phyloP scores from a whole-genome alignment of 2,797 vertebrate species.

The Saxicola maurus region DNA sequence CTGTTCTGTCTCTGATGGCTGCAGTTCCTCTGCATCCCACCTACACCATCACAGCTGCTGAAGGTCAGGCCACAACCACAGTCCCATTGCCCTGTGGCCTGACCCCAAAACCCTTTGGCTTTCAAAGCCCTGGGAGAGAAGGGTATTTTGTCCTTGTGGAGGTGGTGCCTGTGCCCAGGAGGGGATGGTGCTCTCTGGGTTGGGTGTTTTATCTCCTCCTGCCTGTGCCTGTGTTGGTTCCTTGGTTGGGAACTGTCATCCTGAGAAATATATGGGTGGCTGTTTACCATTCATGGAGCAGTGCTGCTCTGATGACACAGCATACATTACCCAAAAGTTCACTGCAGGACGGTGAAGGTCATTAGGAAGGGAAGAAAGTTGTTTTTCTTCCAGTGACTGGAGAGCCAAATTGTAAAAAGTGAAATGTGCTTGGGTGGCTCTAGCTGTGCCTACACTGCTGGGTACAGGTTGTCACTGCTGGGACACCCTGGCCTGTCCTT shows the following conservation, averaged over 20 bases:
- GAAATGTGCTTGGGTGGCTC: background rate
- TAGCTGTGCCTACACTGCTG: background rate
- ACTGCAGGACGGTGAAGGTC: background rate
- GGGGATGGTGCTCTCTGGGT: fast-evolving
- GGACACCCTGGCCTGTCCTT: background rate
- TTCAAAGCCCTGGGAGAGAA: background rate
- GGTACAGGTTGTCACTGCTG: fast-evolving
- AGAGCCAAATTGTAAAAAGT: background rate
- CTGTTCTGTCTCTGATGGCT: background rate
- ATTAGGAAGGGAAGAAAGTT: background rate
- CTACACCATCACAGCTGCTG: background rate
- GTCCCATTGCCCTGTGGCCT: fast-evolving
- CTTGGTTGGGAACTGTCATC: background rate
- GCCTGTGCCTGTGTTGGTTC: background rate
- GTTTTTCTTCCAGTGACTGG: background rate
- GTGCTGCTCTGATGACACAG: background rate
- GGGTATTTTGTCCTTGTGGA: background rate
- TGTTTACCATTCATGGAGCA: background rate
- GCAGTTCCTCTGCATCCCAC: background rate
- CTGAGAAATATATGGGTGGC: background rate
- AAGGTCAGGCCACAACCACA: background rate
- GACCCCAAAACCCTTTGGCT: background rate
- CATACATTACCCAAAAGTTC: conserved; percentile 20
- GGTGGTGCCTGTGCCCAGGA: background rate
- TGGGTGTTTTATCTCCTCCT: background rate